Evolutionary conservation across 2,888 invertebrate species (phyloP), one percentile per base, ranked within the genome.

Genomic region (Epsilonema sp.): DNA sequence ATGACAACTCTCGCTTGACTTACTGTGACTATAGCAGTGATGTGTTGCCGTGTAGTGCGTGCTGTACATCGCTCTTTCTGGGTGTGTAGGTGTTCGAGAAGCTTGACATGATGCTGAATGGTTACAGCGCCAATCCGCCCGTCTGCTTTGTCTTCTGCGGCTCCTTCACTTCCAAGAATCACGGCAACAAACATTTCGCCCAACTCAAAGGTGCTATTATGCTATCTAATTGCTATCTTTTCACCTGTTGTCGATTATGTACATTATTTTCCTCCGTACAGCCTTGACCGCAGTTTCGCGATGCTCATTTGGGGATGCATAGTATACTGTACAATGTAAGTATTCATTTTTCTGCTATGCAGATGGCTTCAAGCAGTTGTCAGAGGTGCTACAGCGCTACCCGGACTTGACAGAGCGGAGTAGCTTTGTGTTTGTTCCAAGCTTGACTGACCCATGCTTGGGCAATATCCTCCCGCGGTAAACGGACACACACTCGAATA

Each of bases 101-200:
- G n/a, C n/a, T n/a, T n/a, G n/a, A n/a, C n/a, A n/a, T n/a, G n/a
- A n/a, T 97, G 26, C 82, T 94, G 63, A 71, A 76, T 3, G 92
- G 90, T 2, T 87, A 82, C 62, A 36, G 54, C 56, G 77, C 79
- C 2, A 77, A 74, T n/a, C n/a, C n/a, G 19, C 94, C 94, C 0
- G 75, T 80, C 43, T 84, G 85, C 2, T 86, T 97, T 63, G 76
- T 97, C 0, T 73, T 97, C 48, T 82, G 89, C 75, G 94, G 94
- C 0, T 83, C 89, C 61, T 97, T 92, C 64, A 69, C 84, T 24
- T 70, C 71, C 2, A 54, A 63, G 31, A 62, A 68, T 1, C 62
- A 67, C 37, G 67, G 67, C 20, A 42, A n/a, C 19, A 24, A 31
- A 21, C 43, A 43, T 8, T 43, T 21, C n/a, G n/a, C 20, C 5